A percentile compares a stretch with the other conserved stretches of the same genome.
phyloP scores from a whole-genome alignment of 2,797 vertebrate genomes.

The Brachyrhaphis roseni region DNA sequence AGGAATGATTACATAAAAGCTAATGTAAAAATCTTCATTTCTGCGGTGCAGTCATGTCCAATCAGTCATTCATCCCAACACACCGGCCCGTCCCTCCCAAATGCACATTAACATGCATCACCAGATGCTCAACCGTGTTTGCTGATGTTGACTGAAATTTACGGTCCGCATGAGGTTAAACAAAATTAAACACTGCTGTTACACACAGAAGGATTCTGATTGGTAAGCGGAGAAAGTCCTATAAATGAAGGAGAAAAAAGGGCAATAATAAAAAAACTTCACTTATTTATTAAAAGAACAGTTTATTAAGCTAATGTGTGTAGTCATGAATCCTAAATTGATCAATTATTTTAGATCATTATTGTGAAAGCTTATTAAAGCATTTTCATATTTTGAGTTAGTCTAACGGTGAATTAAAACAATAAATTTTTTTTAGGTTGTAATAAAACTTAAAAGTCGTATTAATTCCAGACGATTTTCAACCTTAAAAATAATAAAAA shows the following conservation, averaged over 20 bases:
- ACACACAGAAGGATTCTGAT: background rate
- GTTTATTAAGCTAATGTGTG: background rate
- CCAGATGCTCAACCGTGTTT: background rate
- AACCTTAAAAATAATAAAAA: background rate
- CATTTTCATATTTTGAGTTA: background rate
- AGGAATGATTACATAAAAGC: background rate
- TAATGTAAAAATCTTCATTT: background rate
- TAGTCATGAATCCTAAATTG: background rate
- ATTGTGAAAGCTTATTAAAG: background rate
- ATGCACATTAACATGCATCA: background rate
- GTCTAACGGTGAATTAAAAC: background rate
- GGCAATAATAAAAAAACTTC: background rate
- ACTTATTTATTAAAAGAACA: background rate
- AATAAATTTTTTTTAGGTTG: background rate
- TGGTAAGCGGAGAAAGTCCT: background rate
- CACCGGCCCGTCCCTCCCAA: background rate
- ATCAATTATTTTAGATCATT: background rate
- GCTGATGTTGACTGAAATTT: background rate
- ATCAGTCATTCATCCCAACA: background rate
- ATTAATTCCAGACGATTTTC: background rate
- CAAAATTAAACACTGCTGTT: background rate
- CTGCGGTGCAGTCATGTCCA: background rate
- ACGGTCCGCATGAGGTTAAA: background rate
- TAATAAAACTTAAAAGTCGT: background rate
- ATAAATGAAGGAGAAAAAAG: background rate